Evolutionary conservation across 2,113 vertebrate species (phyloP).

Genomic region (Rallus limicola): DNA sequence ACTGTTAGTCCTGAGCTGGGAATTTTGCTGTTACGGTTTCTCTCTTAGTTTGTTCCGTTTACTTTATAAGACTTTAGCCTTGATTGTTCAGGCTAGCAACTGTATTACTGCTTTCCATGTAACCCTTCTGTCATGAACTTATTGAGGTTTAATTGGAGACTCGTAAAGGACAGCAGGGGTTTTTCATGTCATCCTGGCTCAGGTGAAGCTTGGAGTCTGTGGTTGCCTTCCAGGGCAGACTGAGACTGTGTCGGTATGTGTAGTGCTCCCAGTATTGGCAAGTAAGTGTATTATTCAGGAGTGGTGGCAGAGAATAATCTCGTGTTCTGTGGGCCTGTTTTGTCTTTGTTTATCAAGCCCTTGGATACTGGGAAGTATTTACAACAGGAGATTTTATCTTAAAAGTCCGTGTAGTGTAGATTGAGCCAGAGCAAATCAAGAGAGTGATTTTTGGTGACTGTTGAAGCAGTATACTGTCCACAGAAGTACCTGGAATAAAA

Average conservation of each 20-base stretch:
- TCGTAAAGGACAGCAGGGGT: no score
- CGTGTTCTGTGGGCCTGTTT: not conserved
- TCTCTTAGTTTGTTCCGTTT: not conserved
- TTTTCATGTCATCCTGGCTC: not conserved
- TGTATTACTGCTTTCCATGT: not conserved
- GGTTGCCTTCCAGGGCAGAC: not conserved
- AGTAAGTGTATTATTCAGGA: not conserved
- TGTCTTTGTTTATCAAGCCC: not conserved
- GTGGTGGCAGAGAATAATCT: not conserved
- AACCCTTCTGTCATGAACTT: not conserved
- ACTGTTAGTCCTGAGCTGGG: not conserved
- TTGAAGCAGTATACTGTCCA: not conserved
- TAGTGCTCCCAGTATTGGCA: not conserved
- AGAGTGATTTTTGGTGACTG: not conserved
- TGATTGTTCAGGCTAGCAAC: not conserved
- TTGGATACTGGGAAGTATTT: not conserved
- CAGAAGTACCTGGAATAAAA: not conserved
- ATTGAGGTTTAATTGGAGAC: no score
- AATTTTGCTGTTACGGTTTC: accelerated
- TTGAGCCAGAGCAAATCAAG: not conserved
- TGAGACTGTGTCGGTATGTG: not conserved
- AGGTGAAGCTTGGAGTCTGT: not conserved
- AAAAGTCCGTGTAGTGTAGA: not conserved
- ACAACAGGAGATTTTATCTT: not conserved
- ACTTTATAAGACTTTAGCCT: not conserved